These are phyloP conservation scores for Dreissena rostriformis DNA, from an alignment of 1,140 invertebrate species.

Conservation along the genomic window DNA sequence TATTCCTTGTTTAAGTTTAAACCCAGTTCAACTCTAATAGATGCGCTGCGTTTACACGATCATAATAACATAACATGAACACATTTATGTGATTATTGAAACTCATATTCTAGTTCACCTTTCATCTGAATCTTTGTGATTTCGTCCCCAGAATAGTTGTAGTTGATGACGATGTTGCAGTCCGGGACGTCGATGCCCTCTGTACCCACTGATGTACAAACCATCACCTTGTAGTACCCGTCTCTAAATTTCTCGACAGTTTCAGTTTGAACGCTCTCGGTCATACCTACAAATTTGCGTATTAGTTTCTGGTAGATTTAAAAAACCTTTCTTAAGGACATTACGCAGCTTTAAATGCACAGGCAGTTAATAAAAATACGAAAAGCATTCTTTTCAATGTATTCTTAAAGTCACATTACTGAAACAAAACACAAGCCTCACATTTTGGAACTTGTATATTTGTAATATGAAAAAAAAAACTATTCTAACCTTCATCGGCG, in stretches of 20 bases:
- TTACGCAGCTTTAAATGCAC: not conserved
- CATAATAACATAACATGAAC: too few species aligned
- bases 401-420: not conserved
- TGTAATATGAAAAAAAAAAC: not conserved
- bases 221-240: slow-evolving; percentile 60
- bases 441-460: too few species aligned
- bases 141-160: slow-evolving; percentile 79
- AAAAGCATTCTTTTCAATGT: not conserved
- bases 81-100: not conserved
- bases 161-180: slow-evolving; percentile 80
- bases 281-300: slow-evolving; percentile 57
- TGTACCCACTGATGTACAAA: slow-evolving; percentile 79
- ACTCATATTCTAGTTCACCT: slow-evolving; percentile 61
- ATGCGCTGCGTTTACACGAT: too few species aligned
- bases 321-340: not conserved
- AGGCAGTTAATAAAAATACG: not conserved
- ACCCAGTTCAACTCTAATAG: not conserved
- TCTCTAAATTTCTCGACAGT: slow-evolving; percentile 52
- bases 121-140: slow-evolving; percentile 79
- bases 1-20: not conserved
- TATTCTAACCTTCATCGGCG: not conserved
- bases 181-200: slow-evolving; percentile 79
- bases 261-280: slow-evolving; percentile 57
- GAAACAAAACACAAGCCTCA: too few species aligned
- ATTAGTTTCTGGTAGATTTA: not conserved